These are phyloP conservation scores for Phanerotoma sp. DNA, from an alignment of 2,888 invertebrate genomes.

Conservation along the genomic window DNA sequence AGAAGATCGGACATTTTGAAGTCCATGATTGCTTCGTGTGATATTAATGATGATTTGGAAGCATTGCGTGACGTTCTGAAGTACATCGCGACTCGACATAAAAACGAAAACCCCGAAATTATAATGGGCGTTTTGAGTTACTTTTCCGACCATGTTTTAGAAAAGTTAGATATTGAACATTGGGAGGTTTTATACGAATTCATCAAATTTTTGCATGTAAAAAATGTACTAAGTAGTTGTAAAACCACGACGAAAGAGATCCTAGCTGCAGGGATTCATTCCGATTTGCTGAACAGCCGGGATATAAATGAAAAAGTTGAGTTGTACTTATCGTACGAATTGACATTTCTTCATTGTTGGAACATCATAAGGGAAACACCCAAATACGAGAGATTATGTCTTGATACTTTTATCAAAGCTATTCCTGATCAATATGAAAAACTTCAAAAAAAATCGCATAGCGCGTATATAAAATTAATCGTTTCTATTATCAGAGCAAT, in stretches of 20 bases:
- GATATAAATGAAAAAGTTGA: background rate
- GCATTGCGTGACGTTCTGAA: slow-evolving; percentile 40
- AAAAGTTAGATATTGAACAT: no score
- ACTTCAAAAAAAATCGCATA: background rate
- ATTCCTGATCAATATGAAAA: slow-evolving; percentile 19
- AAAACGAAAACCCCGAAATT: slow-evolving; percentile 43
- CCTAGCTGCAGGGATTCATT: slow-evolving; percentile 33
- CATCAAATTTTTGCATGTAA: slow-evolving; percentile 30
- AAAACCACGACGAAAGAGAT: slow-evolving; percentile 4
- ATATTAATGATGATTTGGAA: slow-evolving; percentile 44
- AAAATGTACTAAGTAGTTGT: slow-evolving; percentile 4
- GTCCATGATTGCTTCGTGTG: slow-evolving; percentile 45
- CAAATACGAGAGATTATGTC: slow-evolving; percentile 38
- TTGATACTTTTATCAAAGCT: slow-evolving; percentile 33
- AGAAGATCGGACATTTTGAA: slow-evolving; percentile 33
- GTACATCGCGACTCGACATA: slow-evolving; percentile 44
- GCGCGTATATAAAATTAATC: background rate
- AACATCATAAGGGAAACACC: slow-evolving; percentile 35
- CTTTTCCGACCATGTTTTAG: no score
- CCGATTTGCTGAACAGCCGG: slow-evolving; percentile 2
- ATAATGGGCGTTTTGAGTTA: slow-evolving; percentile 31
- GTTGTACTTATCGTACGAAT: background rate
- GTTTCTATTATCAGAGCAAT: slow-evolving; percentile 28
- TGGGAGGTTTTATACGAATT: slow-evolving; percentile 47
- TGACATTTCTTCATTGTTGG: slow-evolving; percentile 11